Base-by-base conservation (phyloP, 1,140 invertebrate genomes). In the Diorhabda sublineata region DNA sequence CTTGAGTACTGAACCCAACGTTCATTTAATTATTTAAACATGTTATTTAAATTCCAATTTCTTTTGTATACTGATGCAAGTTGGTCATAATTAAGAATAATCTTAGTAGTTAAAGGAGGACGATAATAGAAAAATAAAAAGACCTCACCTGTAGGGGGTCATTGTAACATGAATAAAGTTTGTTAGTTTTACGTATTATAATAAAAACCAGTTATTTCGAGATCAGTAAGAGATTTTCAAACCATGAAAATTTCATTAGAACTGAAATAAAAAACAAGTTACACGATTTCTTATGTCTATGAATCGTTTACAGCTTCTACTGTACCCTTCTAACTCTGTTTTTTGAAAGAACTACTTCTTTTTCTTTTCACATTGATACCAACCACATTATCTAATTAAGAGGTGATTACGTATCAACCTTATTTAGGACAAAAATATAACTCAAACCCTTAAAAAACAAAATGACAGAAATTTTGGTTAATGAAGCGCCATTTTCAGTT, bases 1-100 rank as follows among this genome's bases (percentile, higher is more conserved):
- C 47, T 52, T n/a, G 47, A 52, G 6, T 8, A n/a, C 63, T 59
- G 67, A 70, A 67, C 72, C 72, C 67, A n/a, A 57, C 60, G 71
- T 73, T 73, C 71, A 62, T 60, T 69, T 73, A 73, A 73, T 73
- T 73, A 69, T 71, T 66, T 43, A 73, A 71, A 69, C 67, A 45
- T 61, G 72, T 71, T 52, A 73, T 73, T 73, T 73, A 73, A 73
- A 73, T 73, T 73, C 72, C 72, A 64, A 56, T 69, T 69, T 64
- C 70, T 72, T 75, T 76, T 76, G 75, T 76, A 71, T 72, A 71
- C 72, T 64, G 61, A 63, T 61, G 68, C 74, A 76, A 74, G 75
- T 74, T 26, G 75, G 72, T 62, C 67, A 75, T 76, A 75, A 74
- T 68, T 67, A 73, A 64, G 71, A 74, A 71, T 71, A 75, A 75